Evolutionary conservation across 2,113 vertebrate species (phyloP), one percentile per base, ranked within the genome.

Genomic region (Menidia beryllina): DNA sequence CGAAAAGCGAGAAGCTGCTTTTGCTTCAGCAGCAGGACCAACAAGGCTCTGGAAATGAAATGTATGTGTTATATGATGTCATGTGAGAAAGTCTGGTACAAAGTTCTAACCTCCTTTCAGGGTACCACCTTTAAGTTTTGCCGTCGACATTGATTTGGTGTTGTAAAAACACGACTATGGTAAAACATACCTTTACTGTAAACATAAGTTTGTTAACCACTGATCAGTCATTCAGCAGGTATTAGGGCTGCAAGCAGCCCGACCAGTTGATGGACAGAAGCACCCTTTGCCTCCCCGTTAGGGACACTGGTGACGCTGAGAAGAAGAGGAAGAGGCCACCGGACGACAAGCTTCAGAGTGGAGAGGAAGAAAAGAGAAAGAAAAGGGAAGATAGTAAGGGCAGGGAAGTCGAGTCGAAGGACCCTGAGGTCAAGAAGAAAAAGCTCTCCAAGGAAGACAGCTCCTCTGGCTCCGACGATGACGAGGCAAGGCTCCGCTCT

Each of bases 371-470:
- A 53, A 92, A 92, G 70, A 88, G 86, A 27, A 88, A 79, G 72
- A 86, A 81, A 72, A 85, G 77, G 38, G 93, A 94, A 11, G 88
- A 90, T 21, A 43, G 77, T 65, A 93, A 93, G 80, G 95, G 92
- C 72, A 96, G 95, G 76, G 96, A 97, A 6, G 94, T 92, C 30
- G 93, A 91, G 3, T 81, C 84, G 36, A 96, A 95, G 77, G 96
- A 98, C 55, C 89, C 93, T 15, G 96, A 97, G 45, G 93, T 89
- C 45, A 98, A 98, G 92, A 94, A 91, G 71, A 97, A 94, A 77
- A 95, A 88, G 68, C 30, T 87, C 79, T 48, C 86, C 52, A 98
- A 96, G 90, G 90, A 94, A 0, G 94, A 93, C 76, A 90, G 92
- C 75, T 84, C 91, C 0, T 95, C 96, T 19, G 91, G 94, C 73